phyloP scores from a whole-genome alignment of 2,888 invertebrate genomes.

The Dinocampus coccinellae region DNA sequence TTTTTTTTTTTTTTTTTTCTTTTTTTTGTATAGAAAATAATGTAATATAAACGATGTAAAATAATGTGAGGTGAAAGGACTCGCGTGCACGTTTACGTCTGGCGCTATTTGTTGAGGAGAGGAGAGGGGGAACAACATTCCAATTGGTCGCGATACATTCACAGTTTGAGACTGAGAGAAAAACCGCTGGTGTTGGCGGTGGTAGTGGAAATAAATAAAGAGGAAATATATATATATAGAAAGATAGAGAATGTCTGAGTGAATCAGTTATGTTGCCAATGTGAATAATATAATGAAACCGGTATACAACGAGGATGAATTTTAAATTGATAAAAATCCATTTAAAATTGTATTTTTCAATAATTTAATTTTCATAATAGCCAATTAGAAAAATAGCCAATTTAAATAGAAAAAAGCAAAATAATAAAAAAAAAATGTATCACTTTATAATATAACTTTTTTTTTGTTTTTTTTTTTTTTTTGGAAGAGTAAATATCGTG shows the following conservation, averaged over 20 bases:
- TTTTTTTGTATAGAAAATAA: not conserved
- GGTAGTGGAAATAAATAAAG: not conserved
- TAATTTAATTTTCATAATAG: not conserved
- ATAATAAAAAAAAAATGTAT: not conserved
- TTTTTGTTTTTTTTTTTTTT: not conserved
- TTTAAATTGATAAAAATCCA: not conserved
- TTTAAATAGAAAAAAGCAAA: too few species aligned
- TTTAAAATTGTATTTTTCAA: not conserved
- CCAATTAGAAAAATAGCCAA: too few species aligned
- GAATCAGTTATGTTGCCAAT: not conserved
- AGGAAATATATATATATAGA: not conserved
- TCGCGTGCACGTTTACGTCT: constrained; percentile 23
- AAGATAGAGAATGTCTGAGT: not conserved
- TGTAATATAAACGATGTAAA: not conserved
- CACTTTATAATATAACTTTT: not conserved
- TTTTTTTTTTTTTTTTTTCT: too few species aligned
- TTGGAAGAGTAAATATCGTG: too few species aligned
- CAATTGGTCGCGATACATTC: constrained; percentile 22
- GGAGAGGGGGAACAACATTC: too few species aligned
- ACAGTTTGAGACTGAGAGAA: not conserved
- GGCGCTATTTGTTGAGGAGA: not conserved
- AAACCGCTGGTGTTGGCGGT: too few species aligned
- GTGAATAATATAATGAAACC: not conserved
- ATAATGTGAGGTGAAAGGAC: constrained; percentile 29
- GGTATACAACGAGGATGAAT: not conserved